phyloP scores from a whole-genome alignment of 1,140 invertebrate genomes.

The Bombus vancouverensis region DNA sequence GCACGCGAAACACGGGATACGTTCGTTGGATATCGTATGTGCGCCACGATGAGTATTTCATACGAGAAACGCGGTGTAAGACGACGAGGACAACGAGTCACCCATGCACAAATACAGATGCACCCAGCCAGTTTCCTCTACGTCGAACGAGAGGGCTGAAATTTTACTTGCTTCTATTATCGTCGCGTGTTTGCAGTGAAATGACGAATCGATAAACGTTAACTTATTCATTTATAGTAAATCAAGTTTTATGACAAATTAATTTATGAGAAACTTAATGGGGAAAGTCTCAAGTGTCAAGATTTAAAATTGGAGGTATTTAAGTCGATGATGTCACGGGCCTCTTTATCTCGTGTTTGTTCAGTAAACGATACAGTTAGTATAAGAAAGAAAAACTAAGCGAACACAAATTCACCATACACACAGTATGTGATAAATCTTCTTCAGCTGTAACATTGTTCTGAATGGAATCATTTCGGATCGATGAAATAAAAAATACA shows the following conservation, averaged over 20 bases:
- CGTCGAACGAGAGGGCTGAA: neutral
- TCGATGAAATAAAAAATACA: neutral
- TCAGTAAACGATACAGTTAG: too few relatives aligned
- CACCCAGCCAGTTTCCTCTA: neutral
- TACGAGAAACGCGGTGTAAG: conserved; percentile 22
- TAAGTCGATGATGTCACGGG: too few relatives aligned
- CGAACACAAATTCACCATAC: too few relatives aligned
- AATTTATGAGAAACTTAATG: too few relatives aligned
- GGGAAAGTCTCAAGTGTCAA: too few relatives aligned
- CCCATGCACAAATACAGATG: neutral
- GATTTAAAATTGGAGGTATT: too few relatives aligned
- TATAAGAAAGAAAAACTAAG: too few relatives aligned
- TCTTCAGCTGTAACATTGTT: too few relatives aligned
- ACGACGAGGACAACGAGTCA: neutral
- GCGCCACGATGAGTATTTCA: conserved; percentile 4
- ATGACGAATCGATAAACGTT: neutral
- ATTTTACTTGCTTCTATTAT: neutral
- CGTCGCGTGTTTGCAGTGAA: neutral
- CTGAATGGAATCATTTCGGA: neutral
- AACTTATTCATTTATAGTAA: neutral
- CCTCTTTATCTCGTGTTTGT: too few relatives aligned
- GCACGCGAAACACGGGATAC: conserved; percentile 18
- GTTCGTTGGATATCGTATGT: conserved; percentile 17
- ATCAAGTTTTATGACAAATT: neutral
- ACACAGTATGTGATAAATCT: too few relatives aligned